A percentile compares a stretch with the other conserved stretches of the same genome.
These are phyloP conservation scores for Carcharodon carcharias DNA, from an alignment of 2,797 vertebrate species.

Conservation along the genomic window DNA sequence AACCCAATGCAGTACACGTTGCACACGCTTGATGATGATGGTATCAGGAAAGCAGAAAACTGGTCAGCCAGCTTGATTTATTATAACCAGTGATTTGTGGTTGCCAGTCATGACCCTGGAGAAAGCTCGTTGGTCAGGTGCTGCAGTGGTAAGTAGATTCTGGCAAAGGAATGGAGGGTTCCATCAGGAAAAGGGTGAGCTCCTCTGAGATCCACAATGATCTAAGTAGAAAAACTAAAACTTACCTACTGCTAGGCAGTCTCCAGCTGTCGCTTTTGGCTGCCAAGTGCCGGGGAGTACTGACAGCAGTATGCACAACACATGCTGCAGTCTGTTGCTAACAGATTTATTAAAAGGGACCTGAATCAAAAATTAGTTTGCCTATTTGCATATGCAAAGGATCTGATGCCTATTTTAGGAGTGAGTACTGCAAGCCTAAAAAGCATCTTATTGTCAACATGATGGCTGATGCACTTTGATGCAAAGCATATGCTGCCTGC, in stretches of 20 bases:
- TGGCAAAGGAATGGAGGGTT: background rate
- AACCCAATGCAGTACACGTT: background rate
- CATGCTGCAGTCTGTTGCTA: background rate
- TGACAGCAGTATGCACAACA: background rate
- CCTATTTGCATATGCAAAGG: background rate
- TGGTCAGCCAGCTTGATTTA: background rate
- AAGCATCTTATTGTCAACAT: background rate
- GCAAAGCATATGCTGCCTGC: background rate
- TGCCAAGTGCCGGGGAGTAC: background rate
- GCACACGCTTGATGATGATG: background rate
- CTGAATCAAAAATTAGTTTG: background rate
- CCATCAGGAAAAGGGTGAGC: background rate
- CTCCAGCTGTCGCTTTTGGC: background rate
- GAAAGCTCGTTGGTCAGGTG: background rate
- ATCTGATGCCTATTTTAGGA: background rate
- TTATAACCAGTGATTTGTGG: background rate
- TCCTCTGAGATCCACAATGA: background rate
- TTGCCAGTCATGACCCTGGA: background rate
- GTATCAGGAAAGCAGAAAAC: background rate
- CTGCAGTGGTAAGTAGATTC: background rate
- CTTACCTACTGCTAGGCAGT: background rate
- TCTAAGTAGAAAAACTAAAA: background rate
- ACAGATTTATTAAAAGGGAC: background rate
- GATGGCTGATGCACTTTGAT: background rate
- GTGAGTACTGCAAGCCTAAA: background rate